These are phyloP conservation scores for Masticophis lateralis DNA, from an alignment of 2,797 vertebrate species.

Conservation along the genomic window DNA sequence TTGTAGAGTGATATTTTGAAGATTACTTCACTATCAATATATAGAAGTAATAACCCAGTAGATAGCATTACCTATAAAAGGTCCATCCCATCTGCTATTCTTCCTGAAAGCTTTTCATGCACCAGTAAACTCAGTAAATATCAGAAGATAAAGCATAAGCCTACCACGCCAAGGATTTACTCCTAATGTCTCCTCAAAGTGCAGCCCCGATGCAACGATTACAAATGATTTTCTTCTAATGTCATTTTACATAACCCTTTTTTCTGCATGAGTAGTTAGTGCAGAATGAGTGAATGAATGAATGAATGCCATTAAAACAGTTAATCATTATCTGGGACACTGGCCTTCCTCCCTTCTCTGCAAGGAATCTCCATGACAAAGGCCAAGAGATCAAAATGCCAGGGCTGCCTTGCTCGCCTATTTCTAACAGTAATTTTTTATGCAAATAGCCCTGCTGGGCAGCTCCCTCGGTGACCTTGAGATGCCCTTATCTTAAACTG, in stretches of 20 bases:
- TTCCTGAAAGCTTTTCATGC: conserved; percentile 86
- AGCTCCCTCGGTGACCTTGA: conserved; percentile 88
- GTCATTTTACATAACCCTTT: conserved; percentile 89
- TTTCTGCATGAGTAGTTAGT: conserved; percentile 87
- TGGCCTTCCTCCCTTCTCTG: conserved; percentile 75
- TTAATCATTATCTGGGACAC: conserved; percentile 87
- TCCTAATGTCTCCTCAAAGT: conserved; percentile 87
- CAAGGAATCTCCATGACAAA: conserved; percentile 88
- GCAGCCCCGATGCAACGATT: conserved; percentile 83
- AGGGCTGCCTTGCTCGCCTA: conserved; percentile 74
- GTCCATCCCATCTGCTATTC: conserved; percentile 83
- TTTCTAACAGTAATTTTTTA: conserved; percentile 81
- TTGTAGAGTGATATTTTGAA: conserved; percentile 80
- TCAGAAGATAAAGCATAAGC: conserved; percentile 86
- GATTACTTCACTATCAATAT: conserved; percentile 86
- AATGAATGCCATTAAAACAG: conserved; percentile 89
- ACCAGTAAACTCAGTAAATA: conserved; percentile 87
- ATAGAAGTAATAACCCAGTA: conserved; percentile 84
- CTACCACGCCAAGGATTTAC: conserved; percentile 84
- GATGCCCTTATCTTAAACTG: conserved; percentile 83
- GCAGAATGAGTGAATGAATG: conserved; percentile 83
- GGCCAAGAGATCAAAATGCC: conserved; percentile 83
- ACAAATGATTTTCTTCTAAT: conserved; percentile 89
- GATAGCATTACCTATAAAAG: conserved; percentile 86
- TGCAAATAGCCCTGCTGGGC: conserved; percentile 79